These are phyloP conservation scores for Eptesicus fuscus DNA, from an alignment of 2,113 vertebrate species.

Conservation along the genomic window DNA sequence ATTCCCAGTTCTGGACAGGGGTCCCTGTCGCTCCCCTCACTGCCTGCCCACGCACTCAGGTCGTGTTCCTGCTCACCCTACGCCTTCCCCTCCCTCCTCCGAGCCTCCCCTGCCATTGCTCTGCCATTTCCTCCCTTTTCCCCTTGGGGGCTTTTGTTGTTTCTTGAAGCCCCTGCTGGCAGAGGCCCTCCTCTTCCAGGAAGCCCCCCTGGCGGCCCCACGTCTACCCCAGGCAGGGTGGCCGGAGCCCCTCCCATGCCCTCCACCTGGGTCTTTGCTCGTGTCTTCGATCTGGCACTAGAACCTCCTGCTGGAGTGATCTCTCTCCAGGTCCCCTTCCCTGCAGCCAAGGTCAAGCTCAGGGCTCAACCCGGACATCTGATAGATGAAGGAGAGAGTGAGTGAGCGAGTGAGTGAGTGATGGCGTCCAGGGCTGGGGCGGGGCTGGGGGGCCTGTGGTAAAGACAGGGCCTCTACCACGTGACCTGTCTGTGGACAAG, in stretches of 20 bases:
- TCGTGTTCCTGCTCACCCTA: rapidly evolving
- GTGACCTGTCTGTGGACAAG: rapidly evolving
- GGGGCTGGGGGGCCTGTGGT: too few relatives aligned
- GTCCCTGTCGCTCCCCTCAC: rapidly evolving
- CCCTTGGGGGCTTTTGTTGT: neutral
- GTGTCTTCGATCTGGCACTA: neutral
- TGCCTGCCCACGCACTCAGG: rapidly evolving
- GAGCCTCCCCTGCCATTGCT: neutral
- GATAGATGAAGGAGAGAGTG: rapidly evolving
- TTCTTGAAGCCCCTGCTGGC: neutral
- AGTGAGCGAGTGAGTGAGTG: rapidly evolving
- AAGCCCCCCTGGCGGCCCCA: neutral
- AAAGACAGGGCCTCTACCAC: rapidly evolving
- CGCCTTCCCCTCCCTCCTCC: neutral
- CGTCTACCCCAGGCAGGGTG: rapidly evolving
- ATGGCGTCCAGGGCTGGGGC: neutral
- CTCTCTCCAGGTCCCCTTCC: neutral
- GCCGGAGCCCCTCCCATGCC: neutral
- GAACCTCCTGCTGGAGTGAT: neutral
- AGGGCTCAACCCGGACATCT: neutral
- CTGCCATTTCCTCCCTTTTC: neutral
- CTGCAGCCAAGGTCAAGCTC: neutral
- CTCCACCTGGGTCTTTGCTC: neutral
- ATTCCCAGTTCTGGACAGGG: neutral
- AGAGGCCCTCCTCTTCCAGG: neutral